Evolutionary conservation across 2,113 vertebrate genomes (phyloP), one percentile per base, ranked within the genome.

Genomic region (Spea multiplicata): DNA sequence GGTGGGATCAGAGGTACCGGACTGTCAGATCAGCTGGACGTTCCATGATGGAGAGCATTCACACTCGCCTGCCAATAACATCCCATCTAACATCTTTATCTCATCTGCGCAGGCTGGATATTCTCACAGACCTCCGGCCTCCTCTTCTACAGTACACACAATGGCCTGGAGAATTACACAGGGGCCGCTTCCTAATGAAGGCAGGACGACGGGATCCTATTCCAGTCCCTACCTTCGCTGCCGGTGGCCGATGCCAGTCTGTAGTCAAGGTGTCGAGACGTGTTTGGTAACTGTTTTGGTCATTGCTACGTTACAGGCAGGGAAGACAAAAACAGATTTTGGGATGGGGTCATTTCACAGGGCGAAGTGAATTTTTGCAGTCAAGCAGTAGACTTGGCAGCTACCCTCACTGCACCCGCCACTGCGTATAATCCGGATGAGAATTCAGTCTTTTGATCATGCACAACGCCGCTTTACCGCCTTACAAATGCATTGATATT

Each of bases 321-420:
- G 1, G 4, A 70, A 81, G 69, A 86, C 76, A 83, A 79, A 81
- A 68, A 81, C 66, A n/a, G 78, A 86, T 72, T 88, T 89, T 88
- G 81, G 55, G 84, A 80, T 72, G 71, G 80, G 75, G 74, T 46
- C 82, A 73, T 83, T 79, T 91, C 57, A 14, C 80, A 71, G 75
- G 83, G 80, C 83, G 83, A 88, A 88, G 87, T 85, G 89, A 89
- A 86, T 92, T 72, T 81, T 93, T 91, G 89, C 84, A 76, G 84
- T 85, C 45, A 87, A 81, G 90, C 88, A 84, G 73, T 45, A 79
- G 50, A 72, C 69, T 79, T 83, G 81, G 85, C 84, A 71, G 74
- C 0, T 3, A 48, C 50, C 75, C 73, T 67, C 75, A 52, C 50
- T 65, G 0, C 17, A 82, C 83, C 84, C 6, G 0, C 67, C 83